Evolutionary conservation across 2,797 vertebrate species (phyloP), one percentile per base, ranked within the genome.

Genomic region (Fundulus diaphanus): DNA sequence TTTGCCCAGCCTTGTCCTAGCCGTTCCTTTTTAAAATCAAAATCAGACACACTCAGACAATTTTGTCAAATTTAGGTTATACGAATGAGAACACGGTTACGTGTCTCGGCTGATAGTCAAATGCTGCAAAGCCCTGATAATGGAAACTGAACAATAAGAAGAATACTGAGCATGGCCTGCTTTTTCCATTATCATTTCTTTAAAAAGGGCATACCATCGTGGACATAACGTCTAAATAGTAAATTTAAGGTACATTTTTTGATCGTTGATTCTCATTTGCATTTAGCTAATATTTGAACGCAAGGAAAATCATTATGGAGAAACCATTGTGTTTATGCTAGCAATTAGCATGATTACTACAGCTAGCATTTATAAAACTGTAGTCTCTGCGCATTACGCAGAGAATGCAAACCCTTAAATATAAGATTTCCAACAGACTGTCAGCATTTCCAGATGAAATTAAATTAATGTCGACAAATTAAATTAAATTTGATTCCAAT

Each of bases 21-120:
- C 76, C 71, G 69, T 27, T 73, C 76, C 84, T 88, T 88, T 66
- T 85, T 67, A 74, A 79, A 83, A 79, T 72, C 52, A 69, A 84
- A 86, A 86, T 82, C 73, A 52, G 44, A 65, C 69, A 48, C 72
- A 77, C 37, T 73, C 33, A 33, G 68, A 81, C 68, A 84, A 80
- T 82, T 86, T 85, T 70, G 35, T 68, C 52, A 67, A 78, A 73
- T 68, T 37, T 6, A 72, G 8, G 31, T 29, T 78, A 77, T 72
- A 71, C 52, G 51, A 54, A 52, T 70, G 44, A 79, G 68, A 74
- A 74, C 56, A 65, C 4, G 40, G 52, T 78, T 42, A 65, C n/a
- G 40, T 66, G 40, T 27, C 63, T 44, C 40, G 42, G 63, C 63
- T 66, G 40, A 42, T 44, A 68, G 46, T 66, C 20, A 5, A 79